Evolutionary conservation across 2,113 vertebrate species (phyloP).

Genomic region (Manacus vitellinus): DNA sequence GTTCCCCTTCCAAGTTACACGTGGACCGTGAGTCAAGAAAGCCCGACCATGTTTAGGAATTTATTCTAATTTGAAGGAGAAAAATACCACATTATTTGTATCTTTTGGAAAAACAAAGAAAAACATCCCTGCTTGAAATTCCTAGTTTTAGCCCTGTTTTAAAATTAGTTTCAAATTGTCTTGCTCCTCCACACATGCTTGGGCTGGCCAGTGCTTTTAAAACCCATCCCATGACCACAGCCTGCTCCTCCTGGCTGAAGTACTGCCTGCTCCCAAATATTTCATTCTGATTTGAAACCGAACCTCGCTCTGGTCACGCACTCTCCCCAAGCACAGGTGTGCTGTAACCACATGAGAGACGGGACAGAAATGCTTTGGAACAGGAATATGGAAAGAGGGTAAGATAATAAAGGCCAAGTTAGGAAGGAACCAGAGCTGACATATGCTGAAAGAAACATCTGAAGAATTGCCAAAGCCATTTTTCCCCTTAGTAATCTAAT

Average conservation of each 20-base stretch:
- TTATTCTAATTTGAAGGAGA: background rate
- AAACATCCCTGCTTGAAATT: background rate
- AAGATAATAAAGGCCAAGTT: background rate
- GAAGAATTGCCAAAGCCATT: conserved; percentile 3
- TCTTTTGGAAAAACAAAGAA: background rate
- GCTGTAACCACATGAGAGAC: background rate
- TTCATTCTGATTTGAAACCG: background rate
- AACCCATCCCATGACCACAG: accelerated
- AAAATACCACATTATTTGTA: background rate
- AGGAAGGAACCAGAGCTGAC: background rate
- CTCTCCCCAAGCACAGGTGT: background rate
- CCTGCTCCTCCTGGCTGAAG: background rate
- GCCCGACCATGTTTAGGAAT: background rate
- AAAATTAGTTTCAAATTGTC: background rate
- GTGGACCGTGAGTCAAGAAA: background rate
- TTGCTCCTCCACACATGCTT: accelerated
- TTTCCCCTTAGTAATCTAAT: conserved; percentile 15
- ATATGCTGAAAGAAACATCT: background rate
- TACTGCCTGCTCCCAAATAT: background rate
- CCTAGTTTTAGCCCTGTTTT: background rate
- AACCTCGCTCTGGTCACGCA: background rate
- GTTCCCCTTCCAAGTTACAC: background rate
- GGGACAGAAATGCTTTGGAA: background rate
- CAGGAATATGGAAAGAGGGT: background rate
- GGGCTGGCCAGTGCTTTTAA: background rate